Percentiles rank a stretch among this genome's conserved stretches.
Conservation (phyloP, 2,888 invertebrate species). For the Erebia aethiops region DNA sequence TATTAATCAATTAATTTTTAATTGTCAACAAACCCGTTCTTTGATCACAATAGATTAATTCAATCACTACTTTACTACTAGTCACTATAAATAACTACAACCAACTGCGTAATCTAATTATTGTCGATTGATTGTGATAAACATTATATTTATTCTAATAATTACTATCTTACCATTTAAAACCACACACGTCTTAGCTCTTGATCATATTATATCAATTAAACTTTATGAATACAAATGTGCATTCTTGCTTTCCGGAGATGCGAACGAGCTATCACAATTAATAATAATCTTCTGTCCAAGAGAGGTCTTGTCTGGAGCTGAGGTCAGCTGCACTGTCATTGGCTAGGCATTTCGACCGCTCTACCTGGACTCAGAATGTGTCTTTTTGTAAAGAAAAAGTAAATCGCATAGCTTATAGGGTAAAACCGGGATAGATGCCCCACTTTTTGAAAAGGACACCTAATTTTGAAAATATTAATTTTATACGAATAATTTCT, state of each 20-base stretch:
- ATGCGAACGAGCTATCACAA: constrained; percentile 33
- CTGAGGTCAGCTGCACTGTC: constrained; percentile 52
- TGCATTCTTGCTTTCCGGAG: constrained; percentile 23
- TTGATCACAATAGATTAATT: not conserved
- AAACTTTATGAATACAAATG: constrained; percentile 26
- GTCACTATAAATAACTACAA: not conserved
- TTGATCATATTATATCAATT: constrained; percentile 21
- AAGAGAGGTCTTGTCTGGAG: constrained; percentile 43
- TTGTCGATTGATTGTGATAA: constrained; percentile 2
- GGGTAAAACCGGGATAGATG: too few species aligned
- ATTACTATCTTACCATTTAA: not conserved
- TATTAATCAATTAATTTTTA: not conserved
- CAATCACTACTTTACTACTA: not conserved
- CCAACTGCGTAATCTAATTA: constrained; percentile 2
- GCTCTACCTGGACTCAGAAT: constrained; percentile 54
- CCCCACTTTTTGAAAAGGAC: too few species aligned
- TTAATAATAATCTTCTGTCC: constrained; percentile 46
- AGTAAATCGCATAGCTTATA: constrained; percentile 27
- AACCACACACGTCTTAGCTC: not conserved
- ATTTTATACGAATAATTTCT: too few species aligned
- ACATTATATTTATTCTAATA: not conserved
- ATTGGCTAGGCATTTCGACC: constrained; percentile 58
- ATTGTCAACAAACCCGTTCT: not conserved
- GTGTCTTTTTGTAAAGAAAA: constrained; percentile 31
- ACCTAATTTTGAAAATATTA: too few species aligned